phyloP scores from a whole-genome alignment of 2,113 vertebrate genomes.

The Bambusicola thoracicus region DNA sequence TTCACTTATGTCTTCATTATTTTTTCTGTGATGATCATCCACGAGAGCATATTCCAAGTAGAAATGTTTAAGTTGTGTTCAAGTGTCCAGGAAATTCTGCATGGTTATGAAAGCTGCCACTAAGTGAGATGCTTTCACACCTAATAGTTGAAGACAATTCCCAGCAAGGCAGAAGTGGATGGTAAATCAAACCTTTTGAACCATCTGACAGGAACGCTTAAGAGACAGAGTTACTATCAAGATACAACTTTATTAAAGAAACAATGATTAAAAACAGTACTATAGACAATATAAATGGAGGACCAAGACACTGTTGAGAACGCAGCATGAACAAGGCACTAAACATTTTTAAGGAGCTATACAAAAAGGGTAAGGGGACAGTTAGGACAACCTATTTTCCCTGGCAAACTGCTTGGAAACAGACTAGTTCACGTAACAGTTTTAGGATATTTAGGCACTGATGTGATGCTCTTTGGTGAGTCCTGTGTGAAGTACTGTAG shows the following conservation, averaged over 20 bases:
- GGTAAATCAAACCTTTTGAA: not conserved
- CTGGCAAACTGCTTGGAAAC: not conserved
- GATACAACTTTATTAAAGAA: slow-evolving; percentile 62
- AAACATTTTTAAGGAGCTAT: not conserved
- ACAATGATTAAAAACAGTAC: not conserved
- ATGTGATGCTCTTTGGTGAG: not conserved
- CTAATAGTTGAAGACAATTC: not conserved
- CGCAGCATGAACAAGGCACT: not conserved
- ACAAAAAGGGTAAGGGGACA: not conserved
- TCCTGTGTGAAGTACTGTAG: not conserved
- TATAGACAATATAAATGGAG: not conserved
- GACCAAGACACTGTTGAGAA: not conserved
- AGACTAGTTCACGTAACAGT: not conserved
- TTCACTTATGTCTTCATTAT: not conserved
- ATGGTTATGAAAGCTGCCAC: not conserved
- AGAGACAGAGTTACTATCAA: not conserved
- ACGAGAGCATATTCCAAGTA: not conserved
- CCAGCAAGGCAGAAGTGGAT: not conserved
- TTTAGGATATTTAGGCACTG: not conserved
- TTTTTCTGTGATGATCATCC: not conserved
- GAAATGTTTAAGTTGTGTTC: not conserved
- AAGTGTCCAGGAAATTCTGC: not conserved
- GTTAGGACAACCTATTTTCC: not conserved
- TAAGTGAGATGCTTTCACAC: not conserved
- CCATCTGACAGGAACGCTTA: not conserved